These are phyloP conservation scores for Larimichthys polyactis DNA, from an alignment of 2,113 vertebrate genomes.

Conservation along the genomic window DNA sequence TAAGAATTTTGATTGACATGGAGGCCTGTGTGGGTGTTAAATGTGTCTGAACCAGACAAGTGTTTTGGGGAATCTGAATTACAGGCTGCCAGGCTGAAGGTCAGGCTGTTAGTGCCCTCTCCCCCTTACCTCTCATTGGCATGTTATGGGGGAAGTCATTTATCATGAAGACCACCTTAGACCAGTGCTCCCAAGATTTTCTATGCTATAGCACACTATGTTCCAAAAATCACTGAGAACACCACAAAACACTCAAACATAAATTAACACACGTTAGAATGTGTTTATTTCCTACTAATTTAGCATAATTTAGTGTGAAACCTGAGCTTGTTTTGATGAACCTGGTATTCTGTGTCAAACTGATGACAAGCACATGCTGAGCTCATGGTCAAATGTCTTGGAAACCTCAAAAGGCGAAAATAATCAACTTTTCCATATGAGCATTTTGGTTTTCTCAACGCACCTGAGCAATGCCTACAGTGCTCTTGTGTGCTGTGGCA, in stretches of 20 bases:
- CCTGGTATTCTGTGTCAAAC: background rate
- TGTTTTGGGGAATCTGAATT: constrained; percentile 51
- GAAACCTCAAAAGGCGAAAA: background rate
- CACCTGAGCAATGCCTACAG: background rate
- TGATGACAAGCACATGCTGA: constrained; percentile 19
- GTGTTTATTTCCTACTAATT: background rate
- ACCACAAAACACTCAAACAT: background rate
- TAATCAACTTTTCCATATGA: background rate
- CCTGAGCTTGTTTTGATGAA: background rate
- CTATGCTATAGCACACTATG: background rate
- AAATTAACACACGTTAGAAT: background rate
- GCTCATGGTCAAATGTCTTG: constrained; percentile 9
- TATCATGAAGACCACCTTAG: constrained; percentile 34
- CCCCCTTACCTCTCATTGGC: constrained; percentile 1
- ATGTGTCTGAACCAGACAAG: constrained; percentile 37
- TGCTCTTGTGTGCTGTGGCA: background rate
- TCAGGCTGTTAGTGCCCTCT: constrained; percentile 46
- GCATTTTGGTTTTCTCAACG: background rate
- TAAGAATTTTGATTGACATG: constrained; percentile 25
- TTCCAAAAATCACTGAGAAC: background rate
- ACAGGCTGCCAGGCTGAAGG: constrained; percentile 48
- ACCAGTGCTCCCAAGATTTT: background rate
- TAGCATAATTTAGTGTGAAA: background rate
- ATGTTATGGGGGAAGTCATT: constrained; percentile 28
- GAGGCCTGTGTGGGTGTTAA: constrained; percentile 25